These are phyloP conservation scores for Tyria jacobaeae DNA, from an alignment of 2,888 invertebrate species.

Conservation along the genomic window DNA sequence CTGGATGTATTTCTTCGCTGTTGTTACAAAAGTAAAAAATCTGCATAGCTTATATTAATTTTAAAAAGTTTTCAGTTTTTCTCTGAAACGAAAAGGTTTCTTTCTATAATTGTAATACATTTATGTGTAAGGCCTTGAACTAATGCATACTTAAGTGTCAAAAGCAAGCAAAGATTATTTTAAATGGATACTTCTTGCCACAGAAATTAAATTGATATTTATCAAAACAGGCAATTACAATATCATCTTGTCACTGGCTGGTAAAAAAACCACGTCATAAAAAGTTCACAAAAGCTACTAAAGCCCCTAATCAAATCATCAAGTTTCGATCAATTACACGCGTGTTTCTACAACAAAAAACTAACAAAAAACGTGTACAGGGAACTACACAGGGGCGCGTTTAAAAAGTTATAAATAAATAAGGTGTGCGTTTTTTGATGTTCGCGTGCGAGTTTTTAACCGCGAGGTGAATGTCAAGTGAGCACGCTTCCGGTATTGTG, in stretches of 20 bases:
- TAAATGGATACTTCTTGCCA: too few relatives aligned
- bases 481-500: constrained; percentile 74
- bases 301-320: constrained; percentile 48
- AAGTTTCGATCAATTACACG: constrained; percentile 54
- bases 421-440: constrained; percentile 73
- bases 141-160: too few relatives aligned
- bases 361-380: constrained; percentile 45
- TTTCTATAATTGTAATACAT: too few relatives aligned
- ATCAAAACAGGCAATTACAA: neutral
- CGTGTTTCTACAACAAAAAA: constrained; percentile 48
- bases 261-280: neutral
- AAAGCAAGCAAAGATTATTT: too few relatives aligned
- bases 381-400: constrained; percentile 52
- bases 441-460: constrained; percentile 74
- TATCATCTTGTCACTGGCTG: neutral
- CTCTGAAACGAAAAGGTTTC: too few relatives aligned
- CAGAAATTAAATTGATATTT: too few relatives aligned
- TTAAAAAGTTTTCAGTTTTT: too few relatives aligned
- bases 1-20: too few relatives aligned
- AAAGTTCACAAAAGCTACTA: constrained; percentile 16
- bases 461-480: constrained; percentile 71
- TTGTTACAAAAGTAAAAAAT: too few relatives aligned
- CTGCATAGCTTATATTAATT: too few relatives aligned
- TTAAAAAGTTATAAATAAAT: constrained; percentile 78
- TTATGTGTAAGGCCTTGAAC: too few relatives aligned